Conservation (phyloP, 2,113 vertebrate species). For the Nyctereutes procyonoides region DNA sequence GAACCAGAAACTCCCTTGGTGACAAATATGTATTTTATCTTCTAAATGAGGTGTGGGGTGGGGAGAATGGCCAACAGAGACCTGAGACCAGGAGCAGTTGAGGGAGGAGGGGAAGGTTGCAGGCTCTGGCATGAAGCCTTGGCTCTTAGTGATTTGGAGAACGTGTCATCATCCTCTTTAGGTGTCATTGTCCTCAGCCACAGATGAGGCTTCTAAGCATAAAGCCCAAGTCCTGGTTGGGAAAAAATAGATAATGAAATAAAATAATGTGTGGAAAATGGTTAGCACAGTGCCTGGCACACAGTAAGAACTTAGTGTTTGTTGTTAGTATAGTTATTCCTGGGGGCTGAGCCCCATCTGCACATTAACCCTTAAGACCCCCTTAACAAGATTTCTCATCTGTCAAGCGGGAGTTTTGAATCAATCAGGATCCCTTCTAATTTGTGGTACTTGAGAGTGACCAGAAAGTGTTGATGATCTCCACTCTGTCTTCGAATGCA, state of each 20-base stretch:
- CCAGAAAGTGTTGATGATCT: neutral
- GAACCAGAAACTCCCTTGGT: neutral
- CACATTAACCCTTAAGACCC: neutral
- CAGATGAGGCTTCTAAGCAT: neutral
- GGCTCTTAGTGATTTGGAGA: neutral
- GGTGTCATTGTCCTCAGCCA: neutral
- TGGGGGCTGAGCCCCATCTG: neutral
- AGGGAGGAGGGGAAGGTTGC: neutral
- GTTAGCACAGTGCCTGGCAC: neutral
- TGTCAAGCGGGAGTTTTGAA: neutral
- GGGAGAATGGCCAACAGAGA: neutral
- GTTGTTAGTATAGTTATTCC: neutral
- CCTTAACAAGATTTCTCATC: neutral
- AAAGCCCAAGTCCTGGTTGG: neutral
- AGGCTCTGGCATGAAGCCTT: neutral
- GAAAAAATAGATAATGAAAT: neutral
- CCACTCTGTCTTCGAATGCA: neutral
- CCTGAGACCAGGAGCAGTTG: neutral
- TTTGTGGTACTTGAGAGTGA: neutral
- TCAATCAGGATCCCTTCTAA: neutral
- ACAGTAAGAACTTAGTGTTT: neutral
- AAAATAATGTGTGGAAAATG: neutral
- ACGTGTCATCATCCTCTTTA: neutral
- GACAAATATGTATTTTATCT: neutral
- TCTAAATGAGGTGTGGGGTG: neutral